A percentile compares a stretch with the other conserved stretches of the same genome.
These are phyloP conservation scores for Sigmodon hispidus DNA, from an alignment of 2,113 vertebrate genomes.

Conservation along the genomic window DNA sequence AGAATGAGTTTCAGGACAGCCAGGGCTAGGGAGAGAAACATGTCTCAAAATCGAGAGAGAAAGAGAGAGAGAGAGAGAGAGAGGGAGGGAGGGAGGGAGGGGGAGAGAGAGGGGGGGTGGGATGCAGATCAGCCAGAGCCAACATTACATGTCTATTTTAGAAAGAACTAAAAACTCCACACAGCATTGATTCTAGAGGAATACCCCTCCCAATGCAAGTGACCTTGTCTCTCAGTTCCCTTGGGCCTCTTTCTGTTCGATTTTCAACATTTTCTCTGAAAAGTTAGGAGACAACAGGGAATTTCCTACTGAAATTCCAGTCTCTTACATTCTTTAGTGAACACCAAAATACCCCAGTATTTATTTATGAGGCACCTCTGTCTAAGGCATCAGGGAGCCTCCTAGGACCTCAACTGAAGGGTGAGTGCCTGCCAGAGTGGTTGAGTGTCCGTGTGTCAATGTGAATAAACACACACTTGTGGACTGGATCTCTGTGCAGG, in stretches of 20 bases:
- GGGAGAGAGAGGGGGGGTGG: rapidly evolving
- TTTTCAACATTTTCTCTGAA: not conserved
- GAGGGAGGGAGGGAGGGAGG: rapidly evolving
- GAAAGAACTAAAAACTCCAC: not conserved
- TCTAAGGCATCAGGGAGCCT: not conserved
- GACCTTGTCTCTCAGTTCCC: not conserved
- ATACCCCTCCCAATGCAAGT: not conserved
- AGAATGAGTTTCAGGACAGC: not conserved
- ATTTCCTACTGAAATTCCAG: not conserved
- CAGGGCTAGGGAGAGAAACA: not conserved
- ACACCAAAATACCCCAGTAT: not conserved
- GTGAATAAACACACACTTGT: not conserved
- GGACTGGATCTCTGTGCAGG: not conserved
- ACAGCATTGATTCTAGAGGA: not conserved
- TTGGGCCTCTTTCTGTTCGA: not conserved
- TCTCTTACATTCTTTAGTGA: not conserved
- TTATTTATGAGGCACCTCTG: not conserved
- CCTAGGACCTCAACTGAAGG: not conserved
- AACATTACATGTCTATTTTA: not conserved
- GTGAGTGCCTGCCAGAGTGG: not conserved
- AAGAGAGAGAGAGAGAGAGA: rapidly evolving
- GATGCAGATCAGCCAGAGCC: not conserved
- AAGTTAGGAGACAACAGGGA: not conserved
- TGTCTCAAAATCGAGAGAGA: too few relatives aligned
- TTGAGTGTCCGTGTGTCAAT: too few relatives aligned